phyloP scores from a whole-genome alignment of 2,797 vertebrate genomes.

The Podarcis siculus region DNA sequence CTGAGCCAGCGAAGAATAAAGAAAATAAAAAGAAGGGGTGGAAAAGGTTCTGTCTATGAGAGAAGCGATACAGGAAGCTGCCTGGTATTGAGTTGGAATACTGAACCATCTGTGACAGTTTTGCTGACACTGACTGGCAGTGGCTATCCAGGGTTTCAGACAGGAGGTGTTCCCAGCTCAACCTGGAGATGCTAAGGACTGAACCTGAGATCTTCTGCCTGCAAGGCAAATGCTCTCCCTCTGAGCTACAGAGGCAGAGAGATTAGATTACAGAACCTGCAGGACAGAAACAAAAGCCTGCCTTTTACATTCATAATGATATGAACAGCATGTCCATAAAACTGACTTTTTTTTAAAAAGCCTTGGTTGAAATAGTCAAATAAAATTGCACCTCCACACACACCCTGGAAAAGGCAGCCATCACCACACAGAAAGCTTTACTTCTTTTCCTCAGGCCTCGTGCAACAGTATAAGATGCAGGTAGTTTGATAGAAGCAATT shows the following conservation, averaged over 20 bases:
- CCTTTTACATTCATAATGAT: slow-evolving; percentile 14
- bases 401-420: neutral
- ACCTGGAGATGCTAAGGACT: no score
- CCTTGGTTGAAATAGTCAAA: neutral
- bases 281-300: slow-evolving; percentile 8
- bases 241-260: slow-evolving; percentile 7
- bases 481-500: neutral
- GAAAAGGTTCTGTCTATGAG: neutral
- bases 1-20: neutral
- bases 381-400: neutral
- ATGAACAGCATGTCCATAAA: neutral
- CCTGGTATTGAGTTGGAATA: neutral
- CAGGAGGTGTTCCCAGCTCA: no score
- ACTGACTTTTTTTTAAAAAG: neutral
- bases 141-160: no score
- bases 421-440: fast-evolving
- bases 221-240: no score
- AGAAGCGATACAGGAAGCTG: neutral
- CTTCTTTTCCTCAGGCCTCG: neutral
- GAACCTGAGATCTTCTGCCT: no score
- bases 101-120: no score
- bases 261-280: slow-evolving; percentile 44
- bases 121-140: no score
- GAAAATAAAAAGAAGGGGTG: neutral
- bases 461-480: neutral